phyloP scores from a whole-genome alignment of 2,888 invertebrate genomes.

The Villa cingulata region DNA sequence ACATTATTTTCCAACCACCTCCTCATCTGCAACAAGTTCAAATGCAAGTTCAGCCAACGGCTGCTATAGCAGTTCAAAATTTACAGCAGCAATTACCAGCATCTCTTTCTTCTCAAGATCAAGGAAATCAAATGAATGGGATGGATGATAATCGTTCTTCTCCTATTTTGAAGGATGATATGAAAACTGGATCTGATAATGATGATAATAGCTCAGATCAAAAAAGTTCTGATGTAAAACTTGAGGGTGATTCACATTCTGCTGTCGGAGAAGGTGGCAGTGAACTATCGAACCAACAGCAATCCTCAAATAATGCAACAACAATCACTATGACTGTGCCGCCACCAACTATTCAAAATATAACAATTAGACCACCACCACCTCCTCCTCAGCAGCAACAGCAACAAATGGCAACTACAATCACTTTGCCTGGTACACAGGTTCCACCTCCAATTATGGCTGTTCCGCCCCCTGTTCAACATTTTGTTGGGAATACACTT shows the following conservation, averaged over 20 bases:
- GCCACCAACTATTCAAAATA: neutral
- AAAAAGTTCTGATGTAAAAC: conserved; percentile 10
- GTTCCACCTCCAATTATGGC: conserved; percentile 16
- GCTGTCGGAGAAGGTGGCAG: conserved; percentile 6
- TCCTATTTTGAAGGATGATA: neutral
- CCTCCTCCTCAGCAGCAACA: conserved; percentile 9
- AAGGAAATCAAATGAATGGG: conserved; percentile 1
- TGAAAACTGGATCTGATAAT: neutral
- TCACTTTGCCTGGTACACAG: conserved; percentile 11
- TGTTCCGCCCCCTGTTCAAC: conserved; percentile 16
- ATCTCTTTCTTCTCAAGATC: conserved; percentile 3
- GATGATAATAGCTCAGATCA: conserved; percentile 3
- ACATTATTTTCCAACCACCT: conserved; percentile 15
- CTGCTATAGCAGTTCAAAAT: conserved; percentile 9
- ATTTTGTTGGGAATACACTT: conserved; percentile 15
- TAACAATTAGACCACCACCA: conserved; percentile 2
- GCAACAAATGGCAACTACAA: conserved; percentile 1
- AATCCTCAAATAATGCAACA: conserved; percentile 1
- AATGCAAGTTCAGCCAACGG: conserved; percentile 12
- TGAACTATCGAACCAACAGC: conserved; percentile 6
- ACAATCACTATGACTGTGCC: conserved; percentile 1
- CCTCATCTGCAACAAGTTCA: conserved; percentile 13
- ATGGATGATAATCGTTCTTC: conserved; percentile 2
- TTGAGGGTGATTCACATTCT: conserved; percentile 9
- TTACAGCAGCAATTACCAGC: conserved; percentile 1